Conservation (phyloP, 2,113 vertebrate species). For the Melanerpes formicivorus region DNA sequence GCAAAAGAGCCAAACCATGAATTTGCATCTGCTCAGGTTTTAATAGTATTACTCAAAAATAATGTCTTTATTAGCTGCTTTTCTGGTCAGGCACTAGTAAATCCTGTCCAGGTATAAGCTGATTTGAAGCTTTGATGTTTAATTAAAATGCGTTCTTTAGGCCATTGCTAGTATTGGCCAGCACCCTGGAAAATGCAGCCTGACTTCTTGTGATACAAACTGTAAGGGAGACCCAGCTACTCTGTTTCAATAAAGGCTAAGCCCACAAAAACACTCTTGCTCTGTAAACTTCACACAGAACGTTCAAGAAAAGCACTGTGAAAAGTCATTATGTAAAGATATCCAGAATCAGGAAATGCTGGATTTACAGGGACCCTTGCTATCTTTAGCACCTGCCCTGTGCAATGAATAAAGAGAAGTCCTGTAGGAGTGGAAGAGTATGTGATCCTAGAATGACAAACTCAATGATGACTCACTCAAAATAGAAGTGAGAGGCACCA, state of each 20-base stretch:
- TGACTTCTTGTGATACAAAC: neutral
- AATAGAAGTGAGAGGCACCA: neutral
- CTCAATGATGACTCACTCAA: neutral
- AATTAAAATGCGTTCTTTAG: neutral
- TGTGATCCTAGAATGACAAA: neutral
- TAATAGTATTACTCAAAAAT: conserved; percentile 37
- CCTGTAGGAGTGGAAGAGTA: neutral
- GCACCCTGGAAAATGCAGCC: neutral
- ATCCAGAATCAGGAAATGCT: neutral
- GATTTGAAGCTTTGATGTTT: conserved; percentile 48
- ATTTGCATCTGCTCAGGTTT: neutral
- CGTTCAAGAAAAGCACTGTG: neutral
- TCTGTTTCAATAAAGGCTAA: neutral
- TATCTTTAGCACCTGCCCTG: neutral
- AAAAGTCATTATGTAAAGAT: neutral
- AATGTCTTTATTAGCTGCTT: neutral
- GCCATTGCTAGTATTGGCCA: neutral
- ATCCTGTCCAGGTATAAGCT: neutral
- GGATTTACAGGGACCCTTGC: neutral
- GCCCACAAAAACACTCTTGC: neutral
- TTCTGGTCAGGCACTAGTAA: neutral
- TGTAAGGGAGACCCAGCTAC: neutral
- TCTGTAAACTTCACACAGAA: neutral
- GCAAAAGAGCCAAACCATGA: neutral
- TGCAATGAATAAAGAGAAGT: neutral